A percentile compares a stretch with the other conserved stretches of the same genome.
Evolutionary conservation across 2,113 vertebrate genomes (phyloP).

Genomic region (Hypomesus transpacificus): DNA sequence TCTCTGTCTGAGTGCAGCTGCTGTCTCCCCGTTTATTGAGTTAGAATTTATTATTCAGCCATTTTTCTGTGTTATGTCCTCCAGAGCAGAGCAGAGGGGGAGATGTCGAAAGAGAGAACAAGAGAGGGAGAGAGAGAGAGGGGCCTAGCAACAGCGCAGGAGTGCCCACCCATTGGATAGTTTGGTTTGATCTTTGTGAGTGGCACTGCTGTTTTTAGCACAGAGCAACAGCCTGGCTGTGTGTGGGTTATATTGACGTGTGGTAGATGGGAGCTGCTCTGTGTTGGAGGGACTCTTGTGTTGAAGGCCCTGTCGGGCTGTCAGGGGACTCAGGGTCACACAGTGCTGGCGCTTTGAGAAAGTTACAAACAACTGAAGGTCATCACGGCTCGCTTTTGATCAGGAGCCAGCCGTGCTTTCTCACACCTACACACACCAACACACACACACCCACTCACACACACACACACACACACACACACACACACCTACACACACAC

Average conservation of each 20-base stretch:
- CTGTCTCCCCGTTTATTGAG: slow-evolving; percentile 71
- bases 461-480: slow-evolving; percentile 22
- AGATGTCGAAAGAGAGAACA: slow-evolving; percentile 37
- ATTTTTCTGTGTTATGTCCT: slow-evolving; percentile 71
- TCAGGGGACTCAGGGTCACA: slow-evolving; percentile 37
- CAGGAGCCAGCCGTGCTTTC: background rate
- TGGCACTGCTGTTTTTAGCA: slow-evolving; percentile 67
- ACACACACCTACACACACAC: slow-evolving; percentile 22
- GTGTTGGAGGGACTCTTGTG: slow-evolving; percentile 29
- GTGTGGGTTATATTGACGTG: slow-evolving; percentile 42
- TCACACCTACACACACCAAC: too few relatives aligned
- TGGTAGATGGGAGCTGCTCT: slow-evolving; percentile 44
- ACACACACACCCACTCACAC: too few relatives aligned
- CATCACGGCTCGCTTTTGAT: slow-evolving; percentile 44
- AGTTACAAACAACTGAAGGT: slow-evolving; percentile 52
- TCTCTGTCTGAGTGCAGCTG: slow-evolving; percentile 67
- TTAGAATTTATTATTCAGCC: slow-evolving; percentile 74
- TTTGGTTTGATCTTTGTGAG: slow-evolving; percentile 63
- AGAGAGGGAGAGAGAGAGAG: slow-evolving; percentile 12
- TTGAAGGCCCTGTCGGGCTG: slow-evolving; percentile 36
- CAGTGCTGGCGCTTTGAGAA: slow-evolving; percentile 26
- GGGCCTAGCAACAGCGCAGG: slow-evolving; percentile 67
- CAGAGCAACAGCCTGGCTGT: slow-evolving; percentile 61
- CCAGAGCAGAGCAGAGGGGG: slow-evolving; percentile 49
- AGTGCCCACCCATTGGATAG: slow-evolving; percentile 65